Evolutionary conservation across 2,888 invertebrate genomes (phyloP), one percentile per base, ranked within the genome.

Genomic region (Thumatha senex): DNA sequence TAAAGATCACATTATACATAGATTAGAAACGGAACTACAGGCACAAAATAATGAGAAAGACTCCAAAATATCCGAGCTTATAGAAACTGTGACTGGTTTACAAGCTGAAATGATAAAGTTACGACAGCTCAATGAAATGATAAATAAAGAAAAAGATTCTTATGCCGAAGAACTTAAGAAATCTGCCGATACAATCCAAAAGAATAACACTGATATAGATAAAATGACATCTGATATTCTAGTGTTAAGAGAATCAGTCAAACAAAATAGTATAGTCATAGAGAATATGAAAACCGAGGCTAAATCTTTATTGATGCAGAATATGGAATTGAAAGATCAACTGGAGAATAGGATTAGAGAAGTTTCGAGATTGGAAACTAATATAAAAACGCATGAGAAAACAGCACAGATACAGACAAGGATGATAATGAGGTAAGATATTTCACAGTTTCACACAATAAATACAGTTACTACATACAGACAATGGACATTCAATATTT

Each of bases 381-480:
- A 91, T 60, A 86, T 88, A 4, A 91, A 87, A 63, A 90, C 86
- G 0, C 86, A 86, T 40, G 86, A 89, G 54, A 90, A 87, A 59
- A 82, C 89, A 0, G 84, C 84, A 0, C 82, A 86, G 68, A 80
- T 90, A 57, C 90, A 89, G 58, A 84, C 76, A 55, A 81, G 76
- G 51, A 89, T 88, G 72, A 86, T 90, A 36, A 81, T 69, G 34
- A 89, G 88, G 91, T 89, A 74, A 66, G 53, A 15, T 42, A 42
- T 44, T 24, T 11, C 24, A 35, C 18, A 24, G 18, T 5, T 24
- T 24, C 18, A 24, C 5, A 24, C 3, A 24, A 24, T 24, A 4
- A 24, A 24, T 24, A 4, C 18, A 24, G 2, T 24, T 24, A 24
- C 5, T 24, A 24, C 18, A 24, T 5, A 24, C 18, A 4, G 5